Conservation (phyloP, 1,140 invertebrate species). For the Olivierus martensii region DNA sequence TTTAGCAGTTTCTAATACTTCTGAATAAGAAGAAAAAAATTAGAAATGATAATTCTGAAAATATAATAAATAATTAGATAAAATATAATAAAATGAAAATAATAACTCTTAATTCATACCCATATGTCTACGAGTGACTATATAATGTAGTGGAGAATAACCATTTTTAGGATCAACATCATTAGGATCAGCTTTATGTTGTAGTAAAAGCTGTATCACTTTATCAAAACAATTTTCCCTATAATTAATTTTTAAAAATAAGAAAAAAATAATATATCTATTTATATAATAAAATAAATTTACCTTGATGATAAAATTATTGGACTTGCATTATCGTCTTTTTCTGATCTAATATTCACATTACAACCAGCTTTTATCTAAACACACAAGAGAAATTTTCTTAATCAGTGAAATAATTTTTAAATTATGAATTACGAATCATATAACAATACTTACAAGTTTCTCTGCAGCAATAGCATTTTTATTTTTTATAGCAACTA, state of each 20-base stretch:
- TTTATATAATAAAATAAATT: conserved; percentile 9
- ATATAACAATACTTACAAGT: conserved; percentile 22
- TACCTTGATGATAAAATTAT: conserved; percentile 24
- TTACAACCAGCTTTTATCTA: conserved; percentile 28
- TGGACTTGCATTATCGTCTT: conserved; percentile 19
- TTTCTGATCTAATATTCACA: conserved; percentile 25
- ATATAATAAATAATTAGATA: not conserved
- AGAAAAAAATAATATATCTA: not conserved
- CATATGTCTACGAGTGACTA: conserved; percentile 3
- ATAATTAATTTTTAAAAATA: not conserved
- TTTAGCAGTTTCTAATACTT: conserved; percentile 18
- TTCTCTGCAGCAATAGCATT: conserved; percentile 20
- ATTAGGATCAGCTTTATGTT: conserved; percentile 22
- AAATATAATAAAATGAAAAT: not conserved
- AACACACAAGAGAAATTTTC: conserved; percentile 3
- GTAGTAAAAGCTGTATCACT: conserved; percentile 13
- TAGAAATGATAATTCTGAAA: not conserved
- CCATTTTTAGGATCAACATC: conserved; percentile 18
- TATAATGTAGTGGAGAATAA: conserved; percentile 25
- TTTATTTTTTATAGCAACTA: conserved; percentile 24
- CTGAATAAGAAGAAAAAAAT: not conserved
- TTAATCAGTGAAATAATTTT: not conserved
- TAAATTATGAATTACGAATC: not conserved
- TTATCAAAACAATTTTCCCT: not conserved
- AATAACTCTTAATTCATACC: not conserved